Conservation (phyloP, 2,113 vertebrate species). For the Fulmarus glacialis region DNA sequence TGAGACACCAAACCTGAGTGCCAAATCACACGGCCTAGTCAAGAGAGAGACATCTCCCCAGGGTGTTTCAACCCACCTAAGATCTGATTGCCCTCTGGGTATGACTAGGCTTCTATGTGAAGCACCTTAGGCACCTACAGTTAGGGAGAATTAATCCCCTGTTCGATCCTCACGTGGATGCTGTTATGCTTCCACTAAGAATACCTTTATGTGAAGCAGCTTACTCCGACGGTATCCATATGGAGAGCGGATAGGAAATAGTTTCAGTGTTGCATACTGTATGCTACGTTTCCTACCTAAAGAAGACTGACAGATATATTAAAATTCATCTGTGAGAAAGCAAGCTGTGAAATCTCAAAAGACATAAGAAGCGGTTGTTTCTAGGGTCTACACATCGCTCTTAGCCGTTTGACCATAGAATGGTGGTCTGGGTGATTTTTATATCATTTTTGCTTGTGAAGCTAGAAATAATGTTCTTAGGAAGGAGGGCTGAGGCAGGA, state of each 20-base stretch:
- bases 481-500: background rate
- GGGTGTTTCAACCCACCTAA: background rate
- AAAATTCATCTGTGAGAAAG: conserved; percentile 50
- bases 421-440: background rate
- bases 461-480: background rate
- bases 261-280: conserved; percentile 27
- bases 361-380: background rate
- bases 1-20: background rate
- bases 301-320: conserved; percentile 20
- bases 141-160: background rate
- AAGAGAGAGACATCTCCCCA: background rate
- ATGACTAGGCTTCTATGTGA: background rate
- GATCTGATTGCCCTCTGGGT: conserved; percentile 44
- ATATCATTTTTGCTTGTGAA: background rate
- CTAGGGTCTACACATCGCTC: background rate
- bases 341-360: conserved; percentile 34
- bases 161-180: background rate
- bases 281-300: conserved; percentile 53
- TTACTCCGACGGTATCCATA: conserved; percentile 51
- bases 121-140: conserved; percentile 12
- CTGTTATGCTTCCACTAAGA: conserved; percentile 22
- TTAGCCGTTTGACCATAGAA: background rate
- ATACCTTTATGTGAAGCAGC: conserved; percentile 54
- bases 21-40: background rate
- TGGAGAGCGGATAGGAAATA: conserved; percentile 45